These are phyloP conservation scores for Branchinecta sandiegonensis DNA, from an alignment of 2,888 invertebrate species.

Conservation along the genomic window DNA sequence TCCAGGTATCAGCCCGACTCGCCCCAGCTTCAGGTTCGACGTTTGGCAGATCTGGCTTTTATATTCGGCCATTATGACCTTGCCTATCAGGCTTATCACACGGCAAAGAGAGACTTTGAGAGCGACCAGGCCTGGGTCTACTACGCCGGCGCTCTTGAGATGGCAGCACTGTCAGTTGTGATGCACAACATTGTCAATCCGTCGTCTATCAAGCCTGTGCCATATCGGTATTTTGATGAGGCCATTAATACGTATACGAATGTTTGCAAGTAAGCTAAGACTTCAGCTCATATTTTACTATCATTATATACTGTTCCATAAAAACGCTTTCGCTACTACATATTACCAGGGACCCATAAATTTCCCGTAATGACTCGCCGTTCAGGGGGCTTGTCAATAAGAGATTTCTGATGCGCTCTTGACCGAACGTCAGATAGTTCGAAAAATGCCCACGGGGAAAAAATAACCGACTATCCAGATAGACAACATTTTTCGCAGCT, in stretches of 20 bases:
- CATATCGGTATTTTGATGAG: slow-evolving; percentile 73
- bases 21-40: slow-evolving; percentile 78
- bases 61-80: slow-evolving; percentile 85
- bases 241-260: slow-evolving; percentile 80
- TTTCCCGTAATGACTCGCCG: too few relatives aligned
- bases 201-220: slow-evolving; percentile 33
- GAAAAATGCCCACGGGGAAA: too few relatives aligned
- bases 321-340: too few relatives aligned
- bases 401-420: too few relatives aligned
- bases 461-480: too few relatives aligned
- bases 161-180: slow-evolving; percentile 84
- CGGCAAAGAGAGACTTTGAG: slow-evolving; percentile 92
- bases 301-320: too few relatives aligned
- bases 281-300: neutral
- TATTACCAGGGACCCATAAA: too few relatives aligned
- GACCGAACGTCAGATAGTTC: too few relatives aligned
- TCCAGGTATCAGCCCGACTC: slow-evolving; percentile 31
- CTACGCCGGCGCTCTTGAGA: slow-evolving; percentile 89
- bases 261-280: slow-evolving; percentile 56
- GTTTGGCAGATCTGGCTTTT: slow-evolving; percentile 88
- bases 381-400: too few relatives aligned
- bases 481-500: too few relatives aligned
- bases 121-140: slow-evolving; percentile 94
- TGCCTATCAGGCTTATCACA: slow-evolving; percentile 86
- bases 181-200: slow-evolving; percentile 43